Evolutionary conservation across 2,888 invertebrate genomes (phyloP).

Genomic region (Drosophila mimica): DNA sequence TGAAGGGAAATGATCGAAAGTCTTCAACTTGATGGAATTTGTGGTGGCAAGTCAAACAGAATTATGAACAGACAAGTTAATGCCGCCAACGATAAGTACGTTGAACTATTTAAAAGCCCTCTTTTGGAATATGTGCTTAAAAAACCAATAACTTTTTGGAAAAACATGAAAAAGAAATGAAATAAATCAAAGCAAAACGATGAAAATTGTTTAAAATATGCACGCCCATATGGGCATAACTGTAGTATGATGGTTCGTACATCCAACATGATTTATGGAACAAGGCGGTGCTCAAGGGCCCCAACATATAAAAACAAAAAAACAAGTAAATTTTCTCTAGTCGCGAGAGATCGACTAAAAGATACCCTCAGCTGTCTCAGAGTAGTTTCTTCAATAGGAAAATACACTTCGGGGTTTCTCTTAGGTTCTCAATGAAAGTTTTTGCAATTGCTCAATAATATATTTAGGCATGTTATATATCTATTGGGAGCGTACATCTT

Average conservation of each 20-base stretch:
- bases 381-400: not conserved
- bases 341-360: not conserved
- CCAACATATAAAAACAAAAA: constrained; percentile 31
- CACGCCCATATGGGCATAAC: constrained; percentile 46
- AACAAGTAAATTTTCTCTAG: not conserved
- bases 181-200: constrained; percentile 50
- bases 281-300: constrained; percentile 40
- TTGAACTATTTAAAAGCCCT: constrained; percentile 5
- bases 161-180: constrained; percentile 23
- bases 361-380: not conserved
- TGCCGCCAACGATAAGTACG: constrained; percentile 39
- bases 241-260: constrained; percentile 14
- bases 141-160: constrained; percentile 6
- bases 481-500: not conserved
- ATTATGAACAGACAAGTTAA: constrained; percentile 64
- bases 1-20: constrained; percentile 14
- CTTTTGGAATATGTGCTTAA: constrained; percentile 10
- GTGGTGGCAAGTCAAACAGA: constrained; percentile 41
- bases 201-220: constrained; percentile 63
- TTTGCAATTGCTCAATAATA: not conserved
- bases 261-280: constrained; percentile 58
- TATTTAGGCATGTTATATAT: not conserved
- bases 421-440: not conserved
- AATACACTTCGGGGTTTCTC: not conserved
- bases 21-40: constrained; percentile 45